Evolutionary conservation across 2,888 invertebrate species (phyloP), one percentile per base, ranked within the genome.

Genomic region (Antitype chi): DNA sequence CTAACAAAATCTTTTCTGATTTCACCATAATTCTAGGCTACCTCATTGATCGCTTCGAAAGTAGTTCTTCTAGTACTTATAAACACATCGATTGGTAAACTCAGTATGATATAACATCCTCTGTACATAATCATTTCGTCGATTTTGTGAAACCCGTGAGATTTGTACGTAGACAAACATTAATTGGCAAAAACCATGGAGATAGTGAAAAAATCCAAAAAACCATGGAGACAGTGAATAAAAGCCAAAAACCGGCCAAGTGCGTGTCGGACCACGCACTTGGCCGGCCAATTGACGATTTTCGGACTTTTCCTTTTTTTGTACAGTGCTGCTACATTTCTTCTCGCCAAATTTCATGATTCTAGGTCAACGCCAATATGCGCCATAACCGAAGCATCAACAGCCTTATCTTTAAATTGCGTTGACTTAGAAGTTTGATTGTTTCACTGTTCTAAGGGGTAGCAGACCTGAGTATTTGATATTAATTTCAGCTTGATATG

Each of bases 81-180:
- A 28, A 49, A 55, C 47, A 62, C n/a, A 43, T 28, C 49, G 32
- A 76, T 81, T 43, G 20, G 63, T 52, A 75, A 81, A 52, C 55
- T 53, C 47, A 55, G 2, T 57, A 43, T 62, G 60, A 49, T 23
- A 75, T 57, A 55, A 75, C 43, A 75, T 78, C 49, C 63, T 74
- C n/a, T 49, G 32, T n/a, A 6, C 23, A 38, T 43, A 57, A 62
- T 55, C 49, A 17, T 49, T 43, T 43, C 57, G 49, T 52, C 49
- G 38, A 28, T 75, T 49, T 81, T 74, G n/a, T 28, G 38, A 75
- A 75, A 57, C 7, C n/a, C 23, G 38, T 57, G 23, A 81, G 20
- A 57, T 15, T 55, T 62, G 28, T 28, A n/a, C 5, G 2, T 47
- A 57, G 28, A 67, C 6, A 62, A 38, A 74, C 13, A 74, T 17